Percentiles rank a stretch among this genome's conserved stretches.
Evolutionary conservation across 1,140 invertebrate genomes (phyloP).

Genomic region (Drosophila auraria): DNA sequence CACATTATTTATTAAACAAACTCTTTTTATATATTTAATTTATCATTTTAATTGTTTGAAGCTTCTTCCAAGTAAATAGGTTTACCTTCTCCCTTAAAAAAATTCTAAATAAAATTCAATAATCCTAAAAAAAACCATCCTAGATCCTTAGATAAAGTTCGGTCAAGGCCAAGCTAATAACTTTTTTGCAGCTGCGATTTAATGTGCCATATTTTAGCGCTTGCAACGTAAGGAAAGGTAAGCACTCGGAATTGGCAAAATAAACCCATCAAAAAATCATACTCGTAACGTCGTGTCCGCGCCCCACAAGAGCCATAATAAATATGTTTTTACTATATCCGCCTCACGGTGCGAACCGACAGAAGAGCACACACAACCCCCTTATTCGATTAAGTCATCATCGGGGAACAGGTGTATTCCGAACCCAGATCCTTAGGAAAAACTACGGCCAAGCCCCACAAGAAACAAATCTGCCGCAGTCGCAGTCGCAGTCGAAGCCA

Average conservation of each 20-base stretch:
- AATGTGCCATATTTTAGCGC: conserved; percentile 8
- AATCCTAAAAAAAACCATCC: background rate
- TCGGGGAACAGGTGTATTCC: conserved; percentile 27
- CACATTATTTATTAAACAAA: too few relatives aligned
- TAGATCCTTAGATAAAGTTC: background rate
- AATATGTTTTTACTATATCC: conserved; percentile 36
- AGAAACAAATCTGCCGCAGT: background rate
- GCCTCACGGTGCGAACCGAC: conserved; percentile 7
- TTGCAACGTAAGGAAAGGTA: conserved; percentile 4
- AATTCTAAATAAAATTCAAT: background rate
- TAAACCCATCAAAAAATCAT: conserved; percentile 31
- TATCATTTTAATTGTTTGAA: too few relatives aligned
- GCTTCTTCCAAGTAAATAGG: background rate
- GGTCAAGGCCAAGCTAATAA: conserved; percentile 1
- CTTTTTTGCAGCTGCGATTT: background rate
- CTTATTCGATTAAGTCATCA: conserved; percentile 41
- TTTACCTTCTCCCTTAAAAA: background rate
- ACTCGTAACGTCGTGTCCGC: conserved; percentile 7
- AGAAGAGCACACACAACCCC: conserved; percentile 7
- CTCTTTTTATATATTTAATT: too few relatives aligned
- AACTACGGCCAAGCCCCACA: conserved; percentile 55
- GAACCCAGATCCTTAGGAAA: conserved; percentile 25
- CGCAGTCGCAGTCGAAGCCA: background rate
- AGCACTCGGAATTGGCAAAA: conserved; percentile 22
- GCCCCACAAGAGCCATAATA: conserved; percentile 22